Percentiles rank a stretch among this genome's conserved stretches.
Evolutionary conservation across 2,113 vertebrate species (phyloP).

Genomic region (Megaptera novaeangliae): DNA sequence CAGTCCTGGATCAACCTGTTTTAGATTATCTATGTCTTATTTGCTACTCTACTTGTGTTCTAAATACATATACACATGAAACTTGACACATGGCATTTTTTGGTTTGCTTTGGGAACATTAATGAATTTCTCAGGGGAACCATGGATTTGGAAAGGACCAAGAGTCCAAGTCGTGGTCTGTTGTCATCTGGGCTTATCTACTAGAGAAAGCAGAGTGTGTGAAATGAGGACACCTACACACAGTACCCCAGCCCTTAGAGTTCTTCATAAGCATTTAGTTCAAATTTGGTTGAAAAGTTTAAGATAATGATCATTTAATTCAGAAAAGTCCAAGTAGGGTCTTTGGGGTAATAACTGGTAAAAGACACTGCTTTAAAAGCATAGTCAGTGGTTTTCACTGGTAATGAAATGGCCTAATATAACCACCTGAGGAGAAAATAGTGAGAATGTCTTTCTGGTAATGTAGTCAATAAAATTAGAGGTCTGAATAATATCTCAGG

Average conservation of each 20-base stretch:
- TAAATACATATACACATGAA: neutral
- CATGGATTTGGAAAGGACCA: slow-evolving; percentile 15
- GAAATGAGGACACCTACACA: neutral
- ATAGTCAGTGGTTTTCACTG: neutral
- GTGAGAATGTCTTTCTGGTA: neutral
- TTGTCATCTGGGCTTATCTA: slow-evolving; percentile 44
- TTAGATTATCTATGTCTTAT: neutral
- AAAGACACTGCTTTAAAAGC: neutral
- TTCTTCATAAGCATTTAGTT: neutral
- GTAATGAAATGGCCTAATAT: neutral
- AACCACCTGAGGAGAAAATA: neutral
- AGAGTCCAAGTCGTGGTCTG: neutral
- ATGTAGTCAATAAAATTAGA: neutral
- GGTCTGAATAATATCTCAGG: neutral
- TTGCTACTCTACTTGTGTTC: neutral
- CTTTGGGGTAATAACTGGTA: neutral
- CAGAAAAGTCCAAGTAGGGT: neutral
- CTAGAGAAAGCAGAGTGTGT: neutral
- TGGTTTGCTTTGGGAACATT: neutral
- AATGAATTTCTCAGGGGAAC: slow-evolving; percentile 29
- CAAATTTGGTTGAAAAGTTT: slow-evolving; percentile 4
- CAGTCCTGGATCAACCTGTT: neutral
- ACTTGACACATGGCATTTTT: neutral
- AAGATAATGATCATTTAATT: neutral
- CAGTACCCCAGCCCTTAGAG: neutral